Evolutionary conservation across 2,888 invertebrate genomes (phyloP), one percentile per base, ranked within the genome.

Genomic region (Strigamia crassipes): DNA sequence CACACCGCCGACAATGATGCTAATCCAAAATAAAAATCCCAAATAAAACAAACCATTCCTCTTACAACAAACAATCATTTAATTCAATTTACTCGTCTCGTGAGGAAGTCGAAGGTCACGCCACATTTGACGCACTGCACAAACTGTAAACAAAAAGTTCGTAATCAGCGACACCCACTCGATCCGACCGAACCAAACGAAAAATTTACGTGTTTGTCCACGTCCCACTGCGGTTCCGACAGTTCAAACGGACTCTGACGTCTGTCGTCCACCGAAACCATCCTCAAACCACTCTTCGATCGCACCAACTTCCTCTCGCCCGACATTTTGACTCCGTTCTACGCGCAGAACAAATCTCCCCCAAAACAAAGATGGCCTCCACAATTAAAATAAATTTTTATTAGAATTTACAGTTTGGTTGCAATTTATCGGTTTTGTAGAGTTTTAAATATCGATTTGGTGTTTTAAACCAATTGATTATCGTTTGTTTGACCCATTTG

Each of bases 1-100:
- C 90, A 87, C 90, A 90, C 21, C 90, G 86, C 3, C 90, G 86
- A 85, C 90, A 90, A 84, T 90, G 90, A 84, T 90, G 90, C 89
- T 90, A 85, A 23, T 84, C 86, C 83, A 83, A 12, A 12, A 73
- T 0, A 66, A 46, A 18, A n/a, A 18, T 21, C 2, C n/a, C 9
- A 27, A 27, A 27, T 27, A 27, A 27, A 27, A 27, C 27, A 27
- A 27, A 27, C n/a, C 23, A 2, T 31, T 6, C 13, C 6, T 5
- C 9, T 0, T 2, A 0, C 15, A 6, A 4, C n/a, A n/a, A 51
- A 3, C 15, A 56, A 27, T 27, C 0, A 73, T 27, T n/a, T 6
- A 31, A 31, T 46, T 42, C 41, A 77, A 73, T 13, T 85, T 86
- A 89, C 89, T 86, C 87, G 87, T 85, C 89, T 86, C 82, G 87